Percentiles rank a stretch among this genome's conserved stretches.
phyloP scores from a whole-genome alignment of 2,888 invertebrate genomes.

The Emmelina monodactyla region DNA sequence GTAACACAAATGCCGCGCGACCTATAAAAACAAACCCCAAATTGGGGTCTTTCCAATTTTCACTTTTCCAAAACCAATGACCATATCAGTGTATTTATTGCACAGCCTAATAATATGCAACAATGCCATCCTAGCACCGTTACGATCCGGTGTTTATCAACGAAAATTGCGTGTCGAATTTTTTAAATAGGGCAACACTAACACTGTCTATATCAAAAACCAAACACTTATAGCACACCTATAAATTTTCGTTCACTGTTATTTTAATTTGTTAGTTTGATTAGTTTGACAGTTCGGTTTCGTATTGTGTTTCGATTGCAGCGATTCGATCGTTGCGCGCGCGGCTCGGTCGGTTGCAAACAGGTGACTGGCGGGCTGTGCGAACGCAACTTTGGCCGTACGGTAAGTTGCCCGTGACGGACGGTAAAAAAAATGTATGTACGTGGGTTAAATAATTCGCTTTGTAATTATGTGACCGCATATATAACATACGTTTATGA shows the following conservation, averaged over 20 bases:
- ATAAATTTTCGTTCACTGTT: slow-evolving; percentile 28
- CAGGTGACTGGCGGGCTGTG: slow-evolving; percentile 52
- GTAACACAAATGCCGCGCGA: too few relatives aligned
- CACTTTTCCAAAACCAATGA: slow-evolving; percentile 3
- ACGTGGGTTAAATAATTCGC: slow-evolving; percentile 30
- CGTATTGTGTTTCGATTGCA: slow-evolving; percentile 4
- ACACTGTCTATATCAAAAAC: slow-evolving; percentile 19
- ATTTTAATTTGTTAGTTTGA: slow-evolving; percentile 32
- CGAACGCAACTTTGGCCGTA: slow-evolving; percentile 19
- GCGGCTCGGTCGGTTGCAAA: slow-evolving; percentile 42
- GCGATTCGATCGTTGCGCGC: slow-evolving; percentile 39
- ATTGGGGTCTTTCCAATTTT: too few relatives aligned
- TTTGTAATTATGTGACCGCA: slow-evolving; percentile 15
- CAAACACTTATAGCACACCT: slow-evolving; percentile 30
- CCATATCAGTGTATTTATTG: too few relatives aligned
- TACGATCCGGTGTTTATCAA: slow-evolving; percentile 36
- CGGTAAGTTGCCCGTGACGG: slow-evolving; percentile 40
- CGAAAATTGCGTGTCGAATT: slow-evolving; percentile 38
- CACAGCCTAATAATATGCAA: background rate
- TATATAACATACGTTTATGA: slow-evolving; percentile 12
- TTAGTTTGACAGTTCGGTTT: slow-evolving; percentile 27
- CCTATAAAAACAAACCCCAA: too few relatives aligned
- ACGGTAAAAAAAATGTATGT: slow-evolving; percentile 26
- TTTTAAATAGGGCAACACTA: slow-evolving; percentile 27
- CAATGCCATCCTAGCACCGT: slow-evolving; percentile 21